Evolutionary conservation across 1,140 invertebrate species (phyloP).

Genomic region (Rhagoletis zephyria): DNA sequence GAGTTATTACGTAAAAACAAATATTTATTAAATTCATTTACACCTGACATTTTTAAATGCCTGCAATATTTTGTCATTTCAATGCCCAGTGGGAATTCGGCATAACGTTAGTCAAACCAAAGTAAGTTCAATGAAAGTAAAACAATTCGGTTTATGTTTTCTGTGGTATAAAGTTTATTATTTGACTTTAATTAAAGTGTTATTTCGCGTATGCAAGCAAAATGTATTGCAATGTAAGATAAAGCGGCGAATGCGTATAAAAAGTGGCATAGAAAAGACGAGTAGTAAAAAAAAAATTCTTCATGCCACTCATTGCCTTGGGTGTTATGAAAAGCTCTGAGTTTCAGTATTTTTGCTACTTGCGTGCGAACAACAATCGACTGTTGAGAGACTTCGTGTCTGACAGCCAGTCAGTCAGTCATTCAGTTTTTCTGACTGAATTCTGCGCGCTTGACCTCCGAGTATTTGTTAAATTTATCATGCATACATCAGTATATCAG

Average conservation of each 20-base stretch:
- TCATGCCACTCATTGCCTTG: background rate
- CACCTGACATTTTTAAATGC: no score
- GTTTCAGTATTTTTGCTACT: no score
- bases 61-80: no score
- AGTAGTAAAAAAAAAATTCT: background rate
- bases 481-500: background rate
- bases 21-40: no score
- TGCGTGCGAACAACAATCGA: background rate
- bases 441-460: background rate
- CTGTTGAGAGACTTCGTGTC: background rate
- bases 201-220: background rate
- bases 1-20: no score
- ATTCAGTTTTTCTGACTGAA: background rate
- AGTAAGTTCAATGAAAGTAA: no score
- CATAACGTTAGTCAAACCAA: no score
- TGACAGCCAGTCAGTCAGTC: background rate
- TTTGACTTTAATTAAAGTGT: constrained; percentile 25
- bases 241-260: background rate
- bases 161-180: background rate
- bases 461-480: background rate
- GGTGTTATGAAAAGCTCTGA: background rate
- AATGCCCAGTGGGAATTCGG: no score
- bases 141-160: background rate
- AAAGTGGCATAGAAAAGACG: background rate
- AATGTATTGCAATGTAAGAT: background rate